Conservation (phyloP, 2,888 invertebrate species). For the Acanthoscelides obtectus region DNA sequence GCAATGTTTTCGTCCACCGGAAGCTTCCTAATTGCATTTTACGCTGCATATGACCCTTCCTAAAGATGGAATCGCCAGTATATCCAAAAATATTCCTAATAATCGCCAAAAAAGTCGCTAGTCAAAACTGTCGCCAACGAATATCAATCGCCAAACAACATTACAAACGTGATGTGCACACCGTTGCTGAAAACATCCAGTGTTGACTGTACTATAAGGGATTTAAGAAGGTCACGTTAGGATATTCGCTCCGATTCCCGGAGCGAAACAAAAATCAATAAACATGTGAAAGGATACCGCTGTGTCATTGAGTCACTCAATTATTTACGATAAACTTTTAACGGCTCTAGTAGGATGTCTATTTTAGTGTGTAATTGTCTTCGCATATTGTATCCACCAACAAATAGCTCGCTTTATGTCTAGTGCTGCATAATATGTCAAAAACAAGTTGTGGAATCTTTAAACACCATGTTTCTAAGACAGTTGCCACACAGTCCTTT, state of each 20-base stretch:
- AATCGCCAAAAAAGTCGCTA: too few species aligned
- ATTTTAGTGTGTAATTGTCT: neutral
- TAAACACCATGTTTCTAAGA: neutral
- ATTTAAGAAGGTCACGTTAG: neutral
- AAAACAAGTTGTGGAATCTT: neutral
- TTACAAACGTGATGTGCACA: neutral
- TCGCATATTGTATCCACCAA: neutral
- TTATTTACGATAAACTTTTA: neutral
- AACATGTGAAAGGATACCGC: neutral
- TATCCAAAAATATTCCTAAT: too few species aligned
- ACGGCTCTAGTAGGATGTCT: neutral
- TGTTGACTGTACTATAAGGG: neutral
- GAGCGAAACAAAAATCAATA: neutral
- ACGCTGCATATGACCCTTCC: too few species aligned
- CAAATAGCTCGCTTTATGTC: neutral
- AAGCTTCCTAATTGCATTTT: too few species aligned
- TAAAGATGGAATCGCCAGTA: too few species aligned
- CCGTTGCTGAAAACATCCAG: neutral
- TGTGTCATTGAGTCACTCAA: neutral
- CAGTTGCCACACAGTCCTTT: neutral
- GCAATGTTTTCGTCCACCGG: too few species aligned
- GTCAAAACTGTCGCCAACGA: too few species aligned
- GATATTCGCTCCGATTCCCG: neutral
- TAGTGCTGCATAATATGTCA: neutral
- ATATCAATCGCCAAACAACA: too few species aligned